Percentiles rank a stretch among this genome's conserved stretches.
Evolutionary conservation across 2,113 vertebrate genomes (phyloP).

Genomic region (Tilapia sparmanii): DNA sequence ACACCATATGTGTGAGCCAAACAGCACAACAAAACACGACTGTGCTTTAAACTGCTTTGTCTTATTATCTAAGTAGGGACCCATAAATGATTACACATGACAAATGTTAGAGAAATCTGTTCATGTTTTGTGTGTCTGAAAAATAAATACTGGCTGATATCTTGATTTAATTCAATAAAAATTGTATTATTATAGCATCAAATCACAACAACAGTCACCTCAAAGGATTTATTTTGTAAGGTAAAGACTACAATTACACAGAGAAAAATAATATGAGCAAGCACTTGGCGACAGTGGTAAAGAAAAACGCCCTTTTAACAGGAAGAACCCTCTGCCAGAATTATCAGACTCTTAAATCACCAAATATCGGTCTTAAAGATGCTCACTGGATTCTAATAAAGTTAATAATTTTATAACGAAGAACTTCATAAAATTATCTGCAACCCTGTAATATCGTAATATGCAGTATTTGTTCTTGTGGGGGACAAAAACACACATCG

Average conservation of each 20-base stretch:
- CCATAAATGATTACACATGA: neutral
- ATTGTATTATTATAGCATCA: neutral
- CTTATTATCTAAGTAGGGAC: neutral
- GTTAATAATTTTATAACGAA: neutral
- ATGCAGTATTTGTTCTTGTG: neutral
- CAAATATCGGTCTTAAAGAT: neutral
- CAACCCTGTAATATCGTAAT: neutral
- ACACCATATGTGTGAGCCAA: neutral
- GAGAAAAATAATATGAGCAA: neutral
- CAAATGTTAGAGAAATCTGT: neutral
- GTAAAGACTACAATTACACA: neutral
- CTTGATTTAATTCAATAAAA: fast-evolving
- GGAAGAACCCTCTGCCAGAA: neutral
- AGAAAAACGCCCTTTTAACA: neutral
- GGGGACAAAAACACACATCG: neutral
- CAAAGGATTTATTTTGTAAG: neutral
- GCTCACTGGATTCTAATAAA: neutral
- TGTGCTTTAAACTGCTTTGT: neutral
- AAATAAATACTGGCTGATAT: neutral
- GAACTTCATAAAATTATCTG: neutral
- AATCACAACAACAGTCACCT: neutral
- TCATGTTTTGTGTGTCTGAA: neutral
- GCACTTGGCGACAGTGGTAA: neutral
- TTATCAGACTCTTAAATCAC: neutral
- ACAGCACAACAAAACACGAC: neutral